Conservation (phyloP, 1,140 invertebrate species). For the Dendrolimus punctatus region DNA sequence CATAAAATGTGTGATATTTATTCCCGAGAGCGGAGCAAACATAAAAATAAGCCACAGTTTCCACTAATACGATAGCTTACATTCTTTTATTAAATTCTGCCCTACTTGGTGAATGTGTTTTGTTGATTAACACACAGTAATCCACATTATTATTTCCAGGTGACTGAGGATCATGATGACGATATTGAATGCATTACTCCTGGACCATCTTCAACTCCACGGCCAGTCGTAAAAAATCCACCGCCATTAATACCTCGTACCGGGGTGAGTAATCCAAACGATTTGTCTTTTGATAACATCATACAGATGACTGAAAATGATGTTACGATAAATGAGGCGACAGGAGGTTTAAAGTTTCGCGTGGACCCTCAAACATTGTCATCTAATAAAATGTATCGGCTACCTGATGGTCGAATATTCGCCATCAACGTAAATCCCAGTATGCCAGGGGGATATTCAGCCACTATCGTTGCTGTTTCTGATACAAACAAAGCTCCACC, state of each 20-base stretch:
- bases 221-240: slow-evolving; percentile 8
- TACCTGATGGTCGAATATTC: slow-evolving; percentile 67
- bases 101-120: too few species aligned
- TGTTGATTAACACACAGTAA: not conserved
- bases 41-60: too few species aligned
- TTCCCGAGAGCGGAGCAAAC: too few species aligned
- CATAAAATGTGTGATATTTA: too few species aligned
- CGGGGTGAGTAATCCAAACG: slow-evolving; percentile 17
- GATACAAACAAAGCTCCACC: slow-evolving; percentile 23
- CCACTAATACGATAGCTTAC: too few species aligned
- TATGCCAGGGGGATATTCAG: slow-evolving; percentile 68
- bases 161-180: slow-evolving; percentile 59
- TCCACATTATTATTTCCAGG: slow-evolving; percentile 27
- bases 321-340: slow-evolving; percentile 58
- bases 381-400: slow-evolving; percentile 66
- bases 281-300: slow-evolving; percentile 47
- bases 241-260: slow-evolving; percentile 25
- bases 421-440: slow-evolving; percentile 64
- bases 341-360: slow-evolving; percentile 65
- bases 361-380: slow-evolving; percentile 67
- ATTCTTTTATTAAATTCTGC: too few species aligned
- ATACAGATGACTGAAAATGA: slow-evolving; percentile 69
- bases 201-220: slow-evolving; percentile 26
- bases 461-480: slow-evolving; percentile 62
- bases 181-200: slow-evolving; percentile 67